Conservation (phyloP, 2,113 vertebrate genomes). For the Syrrhaptes paradoxus region DNA sequence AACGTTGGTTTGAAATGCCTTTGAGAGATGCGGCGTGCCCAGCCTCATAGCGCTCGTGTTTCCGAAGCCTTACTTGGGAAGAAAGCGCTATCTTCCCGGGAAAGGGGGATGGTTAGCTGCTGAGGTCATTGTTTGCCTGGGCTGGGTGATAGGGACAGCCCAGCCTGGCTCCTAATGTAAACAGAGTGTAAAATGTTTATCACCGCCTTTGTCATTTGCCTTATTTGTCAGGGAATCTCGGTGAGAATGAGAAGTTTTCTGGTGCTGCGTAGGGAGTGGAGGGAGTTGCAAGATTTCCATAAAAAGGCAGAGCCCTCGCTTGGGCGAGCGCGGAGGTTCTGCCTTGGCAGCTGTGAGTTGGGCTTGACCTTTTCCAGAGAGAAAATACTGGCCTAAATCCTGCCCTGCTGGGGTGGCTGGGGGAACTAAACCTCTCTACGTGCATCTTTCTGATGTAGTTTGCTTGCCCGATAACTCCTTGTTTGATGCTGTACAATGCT, state of each 20-base stretch:
- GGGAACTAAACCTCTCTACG: background rate
- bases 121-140: constrained; percentile 68
- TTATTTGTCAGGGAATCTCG: constrained; percentile 76
- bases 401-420: constrained; percentile 20
- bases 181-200: constrained; percentile 71
- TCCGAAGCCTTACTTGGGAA: constrained; percentile 72
- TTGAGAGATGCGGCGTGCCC: background rate
- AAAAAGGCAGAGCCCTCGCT: constrained; percentile 81
- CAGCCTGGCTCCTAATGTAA: constrained; percentile 64
- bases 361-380: constrained; percentile 65
- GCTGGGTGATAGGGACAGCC: constrained; percentile 34
- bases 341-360: constrained; percentile 71
- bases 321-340: constrained; percentile 62
- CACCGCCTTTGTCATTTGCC: constrained; percentile 62
- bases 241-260: constrained; percentile 68
- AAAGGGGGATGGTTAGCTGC: constrained; percentile 27
- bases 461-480: background rate
- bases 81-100: background rate
- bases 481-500: background rate
- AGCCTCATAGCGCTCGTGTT: background rate
- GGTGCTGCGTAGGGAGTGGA: constrained; percentile 33
- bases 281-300: constrained; percentile 77
- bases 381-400: constrained; percentile 59
- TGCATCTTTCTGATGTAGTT: background rate
- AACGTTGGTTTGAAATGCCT: background rate